Base-by-base conservation (phyloP, 35 echinoderm and acorn worm genomes). In the Lytechinus pictus region DNA sequence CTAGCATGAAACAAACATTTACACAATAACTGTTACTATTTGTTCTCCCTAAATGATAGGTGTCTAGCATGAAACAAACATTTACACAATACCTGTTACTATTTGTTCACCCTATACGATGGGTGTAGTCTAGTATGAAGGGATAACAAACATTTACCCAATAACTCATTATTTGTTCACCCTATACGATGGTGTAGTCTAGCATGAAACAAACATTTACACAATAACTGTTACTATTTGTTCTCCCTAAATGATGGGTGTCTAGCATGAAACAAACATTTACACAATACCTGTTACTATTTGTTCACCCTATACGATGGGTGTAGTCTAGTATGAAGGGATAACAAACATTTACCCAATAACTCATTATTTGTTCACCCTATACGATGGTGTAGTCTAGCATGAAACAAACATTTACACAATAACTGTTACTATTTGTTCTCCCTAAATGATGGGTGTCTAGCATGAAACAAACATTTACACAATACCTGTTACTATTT, bases 101-200 rank as follows among this genome's bases (percentile, higher is more conserved):
- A 57, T 57, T 57, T 57, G 55, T 44, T 44, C 2, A 44, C 33
- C 33, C 33, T 44, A 44, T 44, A 44, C 33, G 2, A 44, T 44
- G 33, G 33, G 33, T 44, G 33, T 44, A 44, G 33, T 44, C 33
- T 44, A 44, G 33, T 44, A 44, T 44, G 33, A 44, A 44, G 33
- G 33, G 33, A 44, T 44, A 44, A 44, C 33, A 44, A 44, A 44
- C 33, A 44, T 44, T 44, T 44, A 44, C 33, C 33, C 33, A 44
- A 44, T 44, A 44, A 44, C 0, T 44, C 2, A 44, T 2, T 44
- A 44, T 44, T 44, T 5, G 98, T 99, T 97, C 98, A 94, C 89
- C 98, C 98, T 13, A 99, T 99, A 96, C 98, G 98, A 97, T 99
- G 98, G 44, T 99, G 61, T 99, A 99, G 87, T 97, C 98, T 99